Evolutionary conservation across 2,888 invertebrate genomes (phyloP).

Genomic region (Stratiomys singularior): DNA sequence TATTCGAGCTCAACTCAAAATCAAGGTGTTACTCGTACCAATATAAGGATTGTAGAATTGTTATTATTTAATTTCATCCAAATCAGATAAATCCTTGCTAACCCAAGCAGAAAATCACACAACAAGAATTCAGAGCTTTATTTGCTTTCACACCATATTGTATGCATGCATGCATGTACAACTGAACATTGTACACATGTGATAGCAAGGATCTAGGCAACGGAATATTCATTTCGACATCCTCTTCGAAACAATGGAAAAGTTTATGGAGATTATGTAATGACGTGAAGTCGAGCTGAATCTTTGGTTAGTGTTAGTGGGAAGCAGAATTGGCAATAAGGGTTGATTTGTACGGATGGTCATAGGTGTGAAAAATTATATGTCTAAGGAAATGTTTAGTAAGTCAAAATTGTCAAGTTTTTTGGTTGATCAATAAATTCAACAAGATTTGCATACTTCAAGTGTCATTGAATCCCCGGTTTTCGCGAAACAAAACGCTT

Average conservation of each 20-base stretch:
- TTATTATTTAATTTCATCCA: constrained; percentile 43
- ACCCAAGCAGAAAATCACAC: constrained; percentile 11
- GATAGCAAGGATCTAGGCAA: background rate
- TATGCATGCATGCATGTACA: background rate
- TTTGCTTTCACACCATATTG: background rate
- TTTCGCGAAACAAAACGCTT: no score
- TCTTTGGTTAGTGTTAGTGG: no score
- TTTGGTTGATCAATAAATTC: no score
- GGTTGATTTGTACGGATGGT: no score
- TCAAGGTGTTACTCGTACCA: background rate
- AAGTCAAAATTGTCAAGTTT: no score
- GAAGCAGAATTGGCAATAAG: no score
- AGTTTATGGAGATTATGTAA: background rate
- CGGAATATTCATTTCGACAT: background rate
- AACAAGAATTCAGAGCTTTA: background rate
- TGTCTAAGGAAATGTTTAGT: no score
- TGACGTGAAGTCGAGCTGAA: background rate
- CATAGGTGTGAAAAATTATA: no score
- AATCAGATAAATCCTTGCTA: constrained; percentile 24
- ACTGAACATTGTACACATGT: background rate
- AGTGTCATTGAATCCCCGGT: no score
- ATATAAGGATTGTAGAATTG: constrained; percentile 13
- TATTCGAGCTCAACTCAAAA: background rate
- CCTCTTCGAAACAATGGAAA: background rate
- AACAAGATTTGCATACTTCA: no score